Evolutionary conservation across 2,113 vertebrate species (phyloP), one percentile per base, ranked within the genome.

Genomic region (Himantopus leucocephalus): DNA sequence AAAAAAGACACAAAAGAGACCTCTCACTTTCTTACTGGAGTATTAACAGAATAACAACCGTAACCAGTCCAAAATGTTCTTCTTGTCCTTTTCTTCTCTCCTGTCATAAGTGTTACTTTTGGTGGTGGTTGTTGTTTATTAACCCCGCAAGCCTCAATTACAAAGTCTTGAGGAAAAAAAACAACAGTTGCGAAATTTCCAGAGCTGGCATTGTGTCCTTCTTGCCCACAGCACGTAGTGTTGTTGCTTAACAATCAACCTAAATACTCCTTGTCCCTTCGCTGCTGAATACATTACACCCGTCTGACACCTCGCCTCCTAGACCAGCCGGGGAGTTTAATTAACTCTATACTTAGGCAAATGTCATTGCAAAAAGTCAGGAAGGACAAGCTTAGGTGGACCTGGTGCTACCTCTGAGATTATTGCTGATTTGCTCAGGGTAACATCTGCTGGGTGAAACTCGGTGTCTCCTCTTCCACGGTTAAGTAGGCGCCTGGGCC

Each of bases 181-280:
- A 39, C 35, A 82, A 62, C 29, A 34, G 67, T 97, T 95, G 95
- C 35, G 84, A 97, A 94, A 96, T 91, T 73, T 81, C 74, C 91
- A 92, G 86, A 91, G 77, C 84, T 95, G 94, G 91, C 91, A 91
- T 88, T 94, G 92, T 95, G 80, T 97, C 73, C 95, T 84, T 95
- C 77, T 87, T 76, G 91, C 92, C 89, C 94, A 83, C 94, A 95
- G 94, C 96, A 97, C 66, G 53, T 45, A 91, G 77, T 26, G 80
- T 5, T 95, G 90, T 95, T 97, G 97, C 95, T 87, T 96, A 95
- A 95, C 84, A 92, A 94, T 94, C 94, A 95, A 94, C 89, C 89
- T 95, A 96, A 96, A 97, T 95, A 88, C 92, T 95, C 91, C 89
- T 96, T 85, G 90, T 94, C 91, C 87, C 80, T 70, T 91, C 0